Evolutionary conservation across 2,113 vertebrate genomes (phyloP).

Genomic region (Charina bottae): DNA sequence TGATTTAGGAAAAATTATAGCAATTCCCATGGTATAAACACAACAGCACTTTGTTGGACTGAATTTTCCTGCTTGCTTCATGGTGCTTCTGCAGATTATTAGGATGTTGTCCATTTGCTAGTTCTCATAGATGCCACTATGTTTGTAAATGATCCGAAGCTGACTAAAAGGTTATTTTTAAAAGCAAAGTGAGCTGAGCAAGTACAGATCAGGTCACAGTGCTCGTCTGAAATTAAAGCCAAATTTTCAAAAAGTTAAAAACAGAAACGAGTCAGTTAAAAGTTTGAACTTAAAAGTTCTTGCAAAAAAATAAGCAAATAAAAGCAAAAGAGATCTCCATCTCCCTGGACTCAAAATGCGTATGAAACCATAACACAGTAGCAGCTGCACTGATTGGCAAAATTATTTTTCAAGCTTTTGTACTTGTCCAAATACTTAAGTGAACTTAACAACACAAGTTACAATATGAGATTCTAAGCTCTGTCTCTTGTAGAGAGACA

Average conservation of each 20-base stretch:
- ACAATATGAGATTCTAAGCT: not conserved
- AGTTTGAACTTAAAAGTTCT: not conserved
- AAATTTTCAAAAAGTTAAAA: not conserved
- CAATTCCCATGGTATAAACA: not conserved
- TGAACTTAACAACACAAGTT: not conserved
- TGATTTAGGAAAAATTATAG: not conserved
- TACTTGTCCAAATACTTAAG: not conserved
- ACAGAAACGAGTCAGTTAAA: not conserved
- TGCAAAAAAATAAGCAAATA: not conserved
- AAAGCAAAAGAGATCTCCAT: not conserved
- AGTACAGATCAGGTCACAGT: not conserved
- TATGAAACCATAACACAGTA: not conserved
- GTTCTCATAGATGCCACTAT: not conserved
- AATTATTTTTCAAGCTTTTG: not conserved
- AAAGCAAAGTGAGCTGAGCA: not conserved
- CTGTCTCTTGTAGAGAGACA: too few species aligned
- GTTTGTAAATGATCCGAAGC: not conserved
- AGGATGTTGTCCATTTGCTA: not conserved
- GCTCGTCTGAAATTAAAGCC: not conserved
- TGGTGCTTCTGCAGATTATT: not conserved
- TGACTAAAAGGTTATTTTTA: conserved; percentile 29
- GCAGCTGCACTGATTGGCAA: not conserved
- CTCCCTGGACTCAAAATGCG: not conserved
- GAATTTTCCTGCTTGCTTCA: not conserved
- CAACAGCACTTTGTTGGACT: not conserved